Evolutionary conservation across 1,140 invertebrate genomes (phyloP).

Genomic region (Aradophagus sp.): DNA sequence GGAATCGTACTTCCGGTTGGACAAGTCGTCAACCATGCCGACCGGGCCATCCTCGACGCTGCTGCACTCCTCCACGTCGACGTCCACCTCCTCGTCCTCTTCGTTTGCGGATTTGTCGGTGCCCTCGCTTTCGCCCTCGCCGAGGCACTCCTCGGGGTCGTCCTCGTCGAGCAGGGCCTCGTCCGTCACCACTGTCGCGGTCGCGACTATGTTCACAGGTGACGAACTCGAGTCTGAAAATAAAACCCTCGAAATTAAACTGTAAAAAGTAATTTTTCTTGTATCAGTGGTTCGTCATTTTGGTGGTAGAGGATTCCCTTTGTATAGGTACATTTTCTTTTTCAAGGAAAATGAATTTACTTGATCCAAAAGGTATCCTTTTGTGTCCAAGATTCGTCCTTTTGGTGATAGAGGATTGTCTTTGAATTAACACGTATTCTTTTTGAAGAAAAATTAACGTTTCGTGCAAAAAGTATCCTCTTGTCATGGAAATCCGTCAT

Average conservation of each 20-base stretch:
- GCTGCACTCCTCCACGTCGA: slow-evolving; percentile 78
- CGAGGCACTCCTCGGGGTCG: slow-evolving; percentile 62
- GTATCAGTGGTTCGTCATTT: too few species aligned
- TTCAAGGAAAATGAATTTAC: too few species aligned
- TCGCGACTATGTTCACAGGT: slow-evolving; percentile 70
- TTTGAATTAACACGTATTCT: too few species aligned
- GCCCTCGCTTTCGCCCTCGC: slow-evolving; percentile 73
- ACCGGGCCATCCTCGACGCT: slow-evolving; percentile 69
- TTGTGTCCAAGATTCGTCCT: too few species aligned
- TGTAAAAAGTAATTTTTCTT: too few species aligned
- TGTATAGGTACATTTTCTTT: too few species aligned
- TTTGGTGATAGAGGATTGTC: too few species aligned
- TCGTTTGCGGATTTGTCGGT: slow-evolving; percentile 65
- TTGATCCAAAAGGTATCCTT: too few species aligned
- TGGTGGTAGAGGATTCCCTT: slow-evolving; percentile 11
- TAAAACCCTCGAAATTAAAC: background rate
- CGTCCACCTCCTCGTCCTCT: slow-evolving; percentile 73
- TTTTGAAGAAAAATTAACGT: too few species aligned
- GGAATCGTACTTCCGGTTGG: slow-evolving; percentile 48
- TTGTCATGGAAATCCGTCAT: too few species aligned
- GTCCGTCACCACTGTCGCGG: slow-evolving; percentile 67
- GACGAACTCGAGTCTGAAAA: slow-evolving; percentile 63
- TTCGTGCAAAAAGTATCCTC: too few species aligned
- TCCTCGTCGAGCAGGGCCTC: slow-evolving; percentile 64
- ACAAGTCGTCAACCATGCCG: slow-evolving; percentile 54